Base-by-base conservation (phyloP, 2,888 invertebrate species). In the Oscheius onirici region DNA sequence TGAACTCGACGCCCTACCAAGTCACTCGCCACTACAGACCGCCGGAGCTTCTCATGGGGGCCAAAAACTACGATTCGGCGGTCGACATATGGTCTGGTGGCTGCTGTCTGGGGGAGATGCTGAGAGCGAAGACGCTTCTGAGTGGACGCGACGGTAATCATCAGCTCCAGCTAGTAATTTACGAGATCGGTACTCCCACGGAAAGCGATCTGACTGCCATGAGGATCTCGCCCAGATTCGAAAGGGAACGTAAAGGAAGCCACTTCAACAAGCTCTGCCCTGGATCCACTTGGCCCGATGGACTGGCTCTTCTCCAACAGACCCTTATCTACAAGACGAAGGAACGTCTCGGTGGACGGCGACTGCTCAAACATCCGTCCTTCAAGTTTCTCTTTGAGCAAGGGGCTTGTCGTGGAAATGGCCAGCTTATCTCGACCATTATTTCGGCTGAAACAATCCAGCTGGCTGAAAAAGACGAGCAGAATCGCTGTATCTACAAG, bases 1-100 rank as follows among this genome's bases (percentile, higher is more conserved):
- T 66, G 26, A 22, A 44, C 2, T 80, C 79, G 8, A 82, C 78
- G 1, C 49, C 82, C 2, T 83, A 83, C 55, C 76, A 79, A 69
- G 83, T 84, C 10, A 83, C 84, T 10, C 75, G 84, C 3, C 83
- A 79, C 75, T 84, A 84, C 65, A 71, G 84, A 54, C 79, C 84
- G 13, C 84, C 84, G 17, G 83, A 83, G 66, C 69, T 83, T 44
- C 71, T 83, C 5, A 73, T 83, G 10, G 78, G 71, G 0, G 63
- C 78, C 0, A 70, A 65, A 15, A 67, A 76, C 24, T 83, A 83
- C 73, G 67, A 67, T 52, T 75, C 73, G 73, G 71, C 74, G 52
- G 72, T 78, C 52, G 83, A 83, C 46, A 76, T 81, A 0, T 83
- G 83, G 83, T 75, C 77, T 55, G 82, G 74, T 26, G 83, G 82